Conservation (phyloP, 2,113 vertebrate genomes). For the Dasyprocta punctata region DNA sequence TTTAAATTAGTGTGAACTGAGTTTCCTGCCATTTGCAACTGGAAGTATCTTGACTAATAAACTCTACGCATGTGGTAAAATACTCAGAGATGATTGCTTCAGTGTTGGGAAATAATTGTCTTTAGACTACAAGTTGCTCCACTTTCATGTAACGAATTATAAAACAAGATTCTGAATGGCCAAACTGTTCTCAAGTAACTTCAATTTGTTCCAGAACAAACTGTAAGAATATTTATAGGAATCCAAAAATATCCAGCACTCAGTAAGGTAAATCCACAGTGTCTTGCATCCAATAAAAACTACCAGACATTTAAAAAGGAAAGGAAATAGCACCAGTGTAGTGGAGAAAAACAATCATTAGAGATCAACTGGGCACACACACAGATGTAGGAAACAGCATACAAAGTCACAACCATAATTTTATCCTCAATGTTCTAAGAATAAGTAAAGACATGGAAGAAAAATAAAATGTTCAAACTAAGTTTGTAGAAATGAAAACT, state of each 20-base stretch:
- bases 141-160: background rate
- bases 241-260: background rate
- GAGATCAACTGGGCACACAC: background rate
- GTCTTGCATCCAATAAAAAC: background rate
- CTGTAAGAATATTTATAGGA: background rate
- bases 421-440: background rate
- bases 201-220: background rate
- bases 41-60: background rate
- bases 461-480: background rate
- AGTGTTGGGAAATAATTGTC: background rate
- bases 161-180: background rate
- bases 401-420: rapidly evolving
- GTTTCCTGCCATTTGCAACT: background rate
- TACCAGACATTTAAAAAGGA: background rate
- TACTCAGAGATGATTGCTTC: background rate
- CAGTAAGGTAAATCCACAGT: background rate
- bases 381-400: background rate
- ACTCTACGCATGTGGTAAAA: background rate
- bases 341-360: background rate
- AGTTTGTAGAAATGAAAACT: background rate
- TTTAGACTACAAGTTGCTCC: background rate
- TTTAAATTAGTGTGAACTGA: background rate
- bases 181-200: background rate
- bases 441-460: background rate
- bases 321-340: background rate